These are phyloP conservation scores for Notiomystis cincta DNA, from an alignment of 2,113 vertebrate species.

Conservation along the genomic window DNA sequence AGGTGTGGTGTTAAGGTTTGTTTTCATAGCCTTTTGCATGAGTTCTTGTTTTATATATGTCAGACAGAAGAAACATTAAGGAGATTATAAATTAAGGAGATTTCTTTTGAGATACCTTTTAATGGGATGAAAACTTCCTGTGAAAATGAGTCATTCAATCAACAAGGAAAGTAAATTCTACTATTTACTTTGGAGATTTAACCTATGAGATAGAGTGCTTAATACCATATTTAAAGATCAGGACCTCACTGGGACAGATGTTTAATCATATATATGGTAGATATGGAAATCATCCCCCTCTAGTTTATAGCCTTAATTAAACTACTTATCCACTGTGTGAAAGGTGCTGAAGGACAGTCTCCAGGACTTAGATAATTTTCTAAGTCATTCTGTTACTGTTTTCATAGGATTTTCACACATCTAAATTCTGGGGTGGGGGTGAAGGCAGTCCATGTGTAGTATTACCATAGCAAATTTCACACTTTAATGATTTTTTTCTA, in stretches of 20 bases:
- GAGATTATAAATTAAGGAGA: too few relatives aligned
- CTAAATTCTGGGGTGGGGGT: neutral
- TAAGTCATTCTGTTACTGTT: neutral
- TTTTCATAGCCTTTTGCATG: neutral
- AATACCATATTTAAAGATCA: neutral
- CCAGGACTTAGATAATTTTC: neutral
- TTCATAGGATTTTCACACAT: neutral
- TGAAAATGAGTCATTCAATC: neutral
- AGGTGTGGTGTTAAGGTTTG: neutral
- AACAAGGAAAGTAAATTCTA: neutral
- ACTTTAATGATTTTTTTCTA: neutral
- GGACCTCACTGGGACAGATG: neutral
- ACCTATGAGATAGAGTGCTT: neutral
- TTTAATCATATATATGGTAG: neutral
- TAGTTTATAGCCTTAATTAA: neutral
- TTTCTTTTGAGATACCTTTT: neutral
- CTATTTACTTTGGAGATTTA: neutral
- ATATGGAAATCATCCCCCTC: neutral
- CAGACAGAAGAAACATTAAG: neutral
- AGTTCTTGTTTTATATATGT: neutral
- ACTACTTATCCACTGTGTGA: neutral
- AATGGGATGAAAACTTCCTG: neutral
- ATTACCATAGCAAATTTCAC: neutral
- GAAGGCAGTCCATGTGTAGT: neutral
- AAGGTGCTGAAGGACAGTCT: neutral